Evolutionary conservation across 1,140 invertebrate genomes (phyloP).

Genomic region (Mizuhopecten yessoensis): DNA sequence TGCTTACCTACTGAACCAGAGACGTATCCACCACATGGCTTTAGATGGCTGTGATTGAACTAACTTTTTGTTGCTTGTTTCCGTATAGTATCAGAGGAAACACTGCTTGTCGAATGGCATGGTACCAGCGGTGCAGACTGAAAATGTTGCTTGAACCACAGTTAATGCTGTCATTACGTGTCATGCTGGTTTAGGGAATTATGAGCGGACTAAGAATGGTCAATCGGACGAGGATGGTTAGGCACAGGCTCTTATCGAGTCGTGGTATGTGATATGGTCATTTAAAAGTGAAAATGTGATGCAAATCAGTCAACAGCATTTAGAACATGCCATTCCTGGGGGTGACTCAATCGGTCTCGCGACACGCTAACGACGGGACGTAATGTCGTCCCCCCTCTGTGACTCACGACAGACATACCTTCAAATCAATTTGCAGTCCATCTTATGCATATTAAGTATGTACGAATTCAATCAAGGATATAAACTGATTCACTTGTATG

Average conservation of each 20-base stretch:
- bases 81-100: too few species aligned
- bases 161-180: too few species aligned
- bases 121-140: too few species aligned
- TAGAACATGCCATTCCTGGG: neutral
- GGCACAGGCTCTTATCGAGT: neutral
- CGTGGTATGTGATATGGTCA: neutral
- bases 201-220: too few species aligned
- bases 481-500: neutral
- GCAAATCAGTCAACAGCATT: neutral
- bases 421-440: neutral
- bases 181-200: too few species aligned
- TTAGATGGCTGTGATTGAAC: too few species aligned
- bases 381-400: neutral
- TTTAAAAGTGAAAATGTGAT: neutral
- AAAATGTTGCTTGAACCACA: too few species aligned
- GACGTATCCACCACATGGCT: too few species aligned
- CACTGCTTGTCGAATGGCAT: too few species aligned
- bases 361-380: neutral
- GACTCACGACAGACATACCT: neutral
- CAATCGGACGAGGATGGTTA: too few species aligned
- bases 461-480: neutral
- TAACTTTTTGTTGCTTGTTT: too few species aligned
- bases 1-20: too few species aligned
- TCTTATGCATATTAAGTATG: conserved; percentile 8
- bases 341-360: neutral